Percentiles rank a stretch among this genome's conserved stretches.
Conservation (phyloP, 1,140 invertebrate genomes). For the Drosophila elegans region DNA sequence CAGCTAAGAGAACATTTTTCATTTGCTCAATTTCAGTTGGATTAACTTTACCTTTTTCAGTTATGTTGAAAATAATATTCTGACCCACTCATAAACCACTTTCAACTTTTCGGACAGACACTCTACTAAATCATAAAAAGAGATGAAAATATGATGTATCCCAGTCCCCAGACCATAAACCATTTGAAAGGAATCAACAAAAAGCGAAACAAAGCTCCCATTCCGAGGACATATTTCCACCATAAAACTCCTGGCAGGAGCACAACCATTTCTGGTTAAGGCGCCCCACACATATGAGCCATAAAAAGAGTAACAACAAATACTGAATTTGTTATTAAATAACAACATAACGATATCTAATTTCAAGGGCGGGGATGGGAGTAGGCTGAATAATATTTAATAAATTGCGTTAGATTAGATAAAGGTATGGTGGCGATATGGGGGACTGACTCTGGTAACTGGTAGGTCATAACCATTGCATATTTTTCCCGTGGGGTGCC, state of each 20-base stretch:
- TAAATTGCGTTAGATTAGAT: slow-evolving; percentile 41
- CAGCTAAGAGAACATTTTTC: slow-evolving; percentile 34
- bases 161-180: slow-evolving; percentile 30
- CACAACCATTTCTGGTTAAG: slow-evolving; percentile 10
- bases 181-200: slow-evolving; percentile 41
- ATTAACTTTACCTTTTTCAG: slow-evolving; percentile 38
- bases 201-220: slow-evolving; percentile 14
- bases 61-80: slow-evolving; percentile 18
- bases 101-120: slow-evolving; percentile 36
- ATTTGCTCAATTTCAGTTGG: slow-evolving; percentile 21
- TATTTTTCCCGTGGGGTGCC: slow-evolving; percentile 56
- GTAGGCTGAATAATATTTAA: slow-evolving; percentile 60
- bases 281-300: slow-evolving; percentile 22
- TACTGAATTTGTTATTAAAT: slow-evolving; percentile 77
- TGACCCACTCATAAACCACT: slow-evolving; percentile 52
- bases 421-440: slow-evolving; percentile 1
- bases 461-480: slow-evolving; percentile 49
- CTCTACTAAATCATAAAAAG: slow-evolving; percentile 46
- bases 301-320: slow-evolving; percentile 62
- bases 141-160: slow-evolving; percentile 50
- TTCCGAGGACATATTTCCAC: slow-evolving; percentile 15
- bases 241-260: slow-evolving; percentile 28
- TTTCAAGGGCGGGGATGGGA: slow-evolving; percentile 33
- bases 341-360: slow-evolving; percentile 76
- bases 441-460: not conserved